Base-by-base conservation (phyloP, 2,888 invertebrate species). In the Perizoma affinitatum region DNA sequence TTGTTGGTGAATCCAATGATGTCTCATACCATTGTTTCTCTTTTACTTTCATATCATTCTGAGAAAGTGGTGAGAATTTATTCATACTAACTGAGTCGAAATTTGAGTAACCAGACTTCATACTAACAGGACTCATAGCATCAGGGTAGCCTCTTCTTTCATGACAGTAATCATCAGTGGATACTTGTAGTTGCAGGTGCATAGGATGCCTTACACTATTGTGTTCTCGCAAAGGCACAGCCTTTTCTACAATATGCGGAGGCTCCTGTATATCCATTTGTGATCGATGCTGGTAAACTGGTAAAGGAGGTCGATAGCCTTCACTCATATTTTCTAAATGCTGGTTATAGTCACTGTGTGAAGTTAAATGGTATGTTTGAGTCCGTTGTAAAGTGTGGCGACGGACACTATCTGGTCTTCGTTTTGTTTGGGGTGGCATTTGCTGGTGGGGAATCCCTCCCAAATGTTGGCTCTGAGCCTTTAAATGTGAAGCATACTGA, bases 1-100 rank as follows among this genome's bases (percentile, higher is more conserved):
- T 87, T 4, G 93, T 88, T 4, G 93, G 93, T 0, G 94, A 93
- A 79, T 95, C 95, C 68, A 95, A 78, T 4, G 95, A 94, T 0
- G 95, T 95, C 78, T 95, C 95, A 76, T 95, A 95, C 95, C 95
- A 95, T 68, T 95, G 94, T 69, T 95, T 95, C 73, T 95, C 94
- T 78, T 92, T 92, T 6, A 84, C 75, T 78, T 85, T 91, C 67
- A 82, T 78, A 56, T 93, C 92, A 11, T 75, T 68, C 65, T 89
- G 90, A 51, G 88, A 90, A 3, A 87, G 74, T 46, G 91, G 90
- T 5, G 92, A 91, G 68, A 85, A 90, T 65, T 89, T 90, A 61
- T 83, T 88, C 83, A 88, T 84, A 61, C 87, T 85, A 5, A 87
- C 82, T 4, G 90, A 88, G 64, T 91, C 92, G 74, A 88, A 90